These are phyloP conservation scores for Salvelinus fontinalis DNA, from an alignment of 2,113 vertebrate species.

Conservation along the genomic window DNA sequence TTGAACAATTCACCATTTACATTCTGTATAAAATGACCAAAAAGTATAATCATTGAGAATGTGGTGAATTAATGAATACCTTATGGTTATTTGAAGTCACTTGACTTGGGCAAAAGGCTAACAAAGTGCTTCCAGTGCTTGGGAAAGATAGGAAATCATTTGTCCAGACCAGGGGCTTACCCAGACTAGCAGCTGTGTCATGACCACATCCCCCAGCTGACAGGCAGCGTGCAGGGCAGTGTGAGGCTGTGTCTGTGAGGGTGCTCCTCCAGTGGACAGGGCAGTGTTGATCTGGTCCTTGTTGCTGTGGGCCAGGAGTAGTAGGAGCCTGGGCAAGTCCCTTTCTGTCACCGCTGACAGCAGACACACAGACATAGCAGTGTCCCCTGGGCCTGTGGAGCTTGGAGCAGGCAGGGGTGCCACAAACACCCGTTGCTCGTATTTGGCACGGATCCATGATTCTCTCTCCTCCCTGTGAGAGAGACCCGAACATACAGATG, in stretches of 20 bases:
- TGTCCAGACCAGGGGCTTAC: conserved; percentile 65
- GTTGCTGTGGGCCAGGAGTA: conserved; percentile 89
- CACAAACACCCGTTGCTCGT: conserved; percentile 89
- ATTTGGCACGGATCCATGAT: conserved; percentile 94
- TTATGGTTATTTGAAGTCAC: no score
- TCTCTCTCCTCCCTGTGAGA: conserved; percentile 86
- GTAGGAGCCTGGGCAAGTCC: conserved; percentile 83
- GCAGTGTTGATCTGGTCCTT: conserved; percentile 84
- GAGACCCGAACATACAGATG: conserved; percentile 5
- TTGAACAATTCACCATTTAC: neutral
- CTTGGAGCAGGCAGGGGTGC: conserved; percentile 74
- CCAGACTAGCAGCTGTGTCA: conserved; percentile 96
- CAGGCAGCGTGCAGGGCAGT: conserved; percentile 88
- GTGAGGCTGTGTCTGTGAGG: conserved; percentile 67
- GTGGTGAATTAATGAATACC: no score
- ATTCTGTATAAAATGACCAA: neutral
- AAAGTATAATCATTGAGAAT: conserved; percentile 1
- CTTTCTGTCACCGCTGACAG: conserved; percentile 79
- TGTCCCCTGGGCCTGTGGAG: conserved; percentile 48
- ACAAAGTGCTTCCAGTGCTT: no score
- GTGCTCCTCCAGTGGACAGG: conserved; percentile 55
- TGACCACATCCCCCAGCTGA: conserved; percentile 86
- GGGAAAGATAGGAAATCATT: neutral
- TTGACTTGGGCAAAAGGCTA: no score
- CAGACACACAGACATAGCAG: conserved; percentile 73